A percentile compares a stretch with the other conserved stretches of the same genome.
These are phyloP conservation scores for Anoplius nigerrimus DNA, from an alignment of 2,888 invertebrate species.

Conservation along the genomic window DNA sequence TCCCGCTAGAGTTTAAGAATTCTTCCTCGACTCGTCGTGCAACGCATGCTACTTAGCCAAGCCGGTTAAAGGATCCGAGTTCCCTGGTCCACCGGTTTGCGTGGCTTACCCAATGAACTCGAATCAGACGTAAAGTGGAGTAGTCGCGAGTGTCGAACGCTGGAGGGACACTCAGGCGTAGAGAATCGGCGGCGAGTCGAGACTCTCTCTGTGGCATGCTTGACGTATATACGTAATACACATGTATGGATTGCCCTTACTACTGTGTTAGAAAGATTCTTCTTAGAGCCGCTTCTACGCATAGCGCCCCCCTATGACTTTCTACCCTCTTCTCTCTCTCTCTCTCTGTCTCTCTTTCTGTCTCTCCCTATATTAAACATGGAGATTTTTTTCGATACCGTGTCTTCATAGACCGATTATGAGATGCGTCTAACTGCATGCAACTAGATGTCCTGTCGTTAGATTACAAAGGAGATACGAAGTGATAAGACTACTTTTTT, in stretches of 20 bases:
- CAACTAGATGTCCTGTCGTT: constrained; percentile 31
- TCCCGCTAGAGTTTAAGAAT: constrained; percentile 30
- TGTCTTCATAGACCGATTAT: too few species aligned
- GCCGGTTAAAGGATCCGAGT: too few species aligned
- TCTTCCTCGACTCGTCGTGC: constrained; percentile 47
- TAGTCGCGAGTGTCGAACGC: constrained; percentile 51
- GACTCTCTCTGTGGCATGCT: constrained; percentile 44
- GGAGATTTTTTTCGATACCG: neutral
- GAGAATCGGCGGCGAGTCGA: too few species aligned
- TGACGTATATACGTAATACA: constrained; percentile 31
- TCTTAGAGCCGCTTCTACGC: neutral
- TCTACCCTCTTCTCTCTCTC: constrained; percentile 6
- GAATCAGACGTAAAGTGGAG: constrained; percentile 21
- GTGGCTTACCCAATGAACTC: neutral
- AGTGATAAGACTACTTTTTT: constrained; percentile 20
- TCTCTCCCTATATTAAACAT: neutral
- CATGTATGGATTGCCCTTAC: neutral
- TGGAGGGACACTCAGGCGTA: too few species aligned
- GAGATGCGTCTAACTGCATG: constrained; percentile 10
- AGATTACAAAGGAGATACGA: constrained; percentile 49
- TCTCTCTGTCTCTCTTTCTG: constrained; percentile 4
- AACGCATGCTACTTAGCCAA: too few species aligned
- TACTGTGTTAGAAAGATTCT: neutral
- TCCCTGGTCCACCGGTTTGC: neutral
- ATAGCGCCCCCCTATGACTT: constrained; percentile 6